Evolutionary conservation across 2,888 invertebrate species (phyloP).

Genomic region (Drosophila paramelanica): DNA sequence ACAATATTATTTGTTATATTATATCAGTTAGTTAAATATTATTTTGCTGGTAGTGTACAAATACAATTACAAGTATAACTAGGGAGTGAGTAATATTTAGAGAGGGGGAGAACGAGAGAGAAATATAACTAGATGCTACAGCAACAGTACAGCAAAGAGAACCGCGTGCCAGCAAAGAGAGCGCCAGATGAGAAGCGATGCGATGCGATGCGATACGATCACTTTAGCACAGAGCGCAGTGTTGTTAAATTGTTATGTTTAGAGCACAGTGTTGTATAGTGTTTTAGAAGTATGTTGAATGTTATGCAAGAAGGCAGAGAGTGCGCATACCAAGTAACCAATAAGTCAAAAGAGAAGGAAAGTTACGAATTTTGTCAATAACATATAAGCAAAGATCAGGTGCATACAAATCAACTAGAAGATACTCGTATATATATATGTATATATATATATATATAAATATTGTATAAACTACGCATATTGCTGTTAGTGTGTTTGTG

Average conservation of each 20-base stretch:
- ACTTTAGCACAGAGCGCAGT: slow-evolving; percentile 27
- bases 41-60: slow-evolving; percentile 35
- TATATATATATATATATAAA: neutral
- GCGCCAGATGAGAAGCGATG: slow-evolving; percentile 46
- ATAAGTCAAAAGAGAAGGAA: slow-evolving; percentile 24
- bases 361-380: slow-evolving; percentile 14
- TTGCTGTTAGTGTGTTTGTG: slow-evolving; percentile 41
- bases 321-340: slow-evolving; percentile 29
- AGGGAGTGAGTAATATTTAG: slow-evolving; percentile 20
- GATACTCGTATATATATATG: slow-evolving; percentile 18
- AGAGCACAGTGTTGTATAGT: slow-evolving; percentile 18
- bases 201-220: slow-evolving; percentile 23
- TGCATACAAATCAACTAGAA: slow-evolving; percentile 59
- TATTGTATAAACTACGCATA: slow-evolving; percentile 45
- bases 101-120: slow-evolving; percentile 6
- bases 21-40: slow-evolving; percentile 40
- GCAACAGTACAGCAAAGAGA: slow-evolving; percentile 42
- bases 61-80: slow-evolving; percentile 32
- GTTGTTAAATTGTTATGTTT: slow-evolving; percentile 15
- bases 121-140: slow-evolving; percentile 40
- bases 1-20: slow-evolving; percentile 31
- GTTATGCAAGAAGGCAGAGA: slow-evolving; percentile 37
- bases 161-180: slow-evolving; percentile 41
- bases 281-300: slow-evolving; percentile 9
- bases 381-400: slow-evolving; percentile 37